Percentiles rank a stretch among this genome's conserved stretches.
phyloP scores from a whole-genome alignment of 2,113 vertebrate species.

The Puma concolor region DNA sequence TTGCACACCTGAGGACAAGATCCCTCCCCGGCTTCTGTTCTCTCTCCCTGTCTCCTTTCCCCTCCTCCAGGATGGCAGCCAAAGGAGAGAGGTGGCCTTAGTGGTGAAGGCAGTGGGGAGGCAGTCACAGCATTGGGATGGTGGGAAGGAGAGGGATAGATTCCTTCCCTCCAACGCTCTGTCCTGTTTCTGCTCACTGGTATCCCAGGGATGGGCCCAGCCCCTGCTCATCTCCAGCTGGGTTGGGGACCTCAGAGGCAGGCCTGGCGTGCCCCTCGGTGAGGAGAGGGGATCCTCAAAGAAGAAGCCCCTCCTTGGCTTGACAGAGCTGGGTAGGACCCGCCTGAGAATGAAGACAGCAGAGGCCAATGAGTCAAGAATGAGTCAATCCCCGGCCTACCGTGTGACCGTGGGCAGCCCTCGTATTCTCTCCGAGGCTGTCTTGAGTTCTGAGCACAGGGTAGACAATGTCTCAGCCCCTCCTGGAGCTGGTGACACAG shows the following conservation, averaged over 20 bases:
- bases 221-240: background rate
- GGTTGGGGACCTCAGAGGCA: background rate
- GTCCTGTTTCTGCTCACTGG: background rate
- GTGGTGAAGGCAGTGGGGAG: background rate
- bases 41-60: background rate
- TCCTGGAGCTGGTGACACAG: background rate
- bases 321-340: background rate
- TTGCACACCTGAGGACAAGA: background rate
- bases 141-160: background rate
- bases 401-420: background rate
- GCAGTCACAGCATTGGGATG: background rate
- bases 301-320: background rate
- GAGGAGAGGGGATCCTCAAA: background rate
- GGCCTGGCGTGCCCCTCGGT: background rate
- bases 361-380: background rate
- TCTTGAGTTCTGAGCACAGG: background rate
- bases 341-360: background rate
- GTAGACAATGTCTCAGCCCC: too few species aligned
- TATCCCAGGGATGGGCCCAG: background rate
- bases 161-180: background rate
- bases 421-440: background rate
- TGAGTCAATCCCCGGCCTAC: fast-evolving
- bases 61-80: background rate
- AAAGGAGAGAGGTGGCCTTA: background rate
- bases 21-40: too few species aligned